Conservation (phyloP, 2,888 invertebrate species). For the Meloe dianella region DNA sequence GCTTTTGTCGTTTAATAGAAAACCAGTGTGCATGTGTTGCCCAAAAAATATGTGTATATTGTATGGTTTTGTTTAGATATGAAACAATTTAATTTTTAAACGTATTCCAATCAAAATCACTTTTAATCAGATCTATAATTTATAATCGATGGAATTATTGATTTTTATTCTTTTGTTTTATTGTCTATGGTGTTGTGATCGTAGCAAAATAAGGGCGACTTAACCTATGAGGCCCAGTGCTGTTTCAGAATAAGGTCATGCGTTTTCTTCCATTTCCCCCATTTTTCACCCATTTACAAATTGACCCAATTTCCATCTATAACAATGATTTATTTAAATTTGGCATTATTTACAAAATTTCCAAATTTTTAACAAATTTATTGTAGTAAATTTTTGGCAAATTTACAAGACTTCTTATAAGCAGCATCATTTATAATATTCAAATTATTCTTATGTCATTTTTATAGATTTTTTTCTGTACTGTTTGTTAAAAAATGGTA, state of each 20-base stretch:
- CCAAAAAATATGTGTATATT: conserved; percentile 16
- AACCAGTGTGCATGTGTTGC: not conserved
- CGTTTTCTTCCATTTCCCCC: conserved; percentile 31
- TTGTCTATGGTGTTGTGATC: conserved; percentile 3
- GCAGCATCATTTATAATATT: too few species aligned
- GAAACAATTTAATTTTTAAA: not conserved
- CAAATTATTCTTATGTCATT: not conserved
- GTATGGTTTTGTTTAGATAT: conserved; percentile 34
- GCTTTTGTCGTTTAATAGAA: conserved; percentile 14
- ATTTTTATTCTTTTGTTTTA: not conserved
- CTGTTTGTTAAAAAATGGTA: not conserved
- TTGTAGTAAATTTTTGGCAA: too few species aligned
- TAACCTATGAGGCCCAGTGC: conserved; percentile 27
- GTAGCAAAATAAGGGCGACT: conserved; percentile 15
- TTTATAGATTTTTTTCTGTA: not conserved
- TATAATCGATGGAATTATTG: not conserved
- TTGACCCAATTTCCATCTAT: not conserved
- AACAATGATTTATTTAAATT: too few species aligned
- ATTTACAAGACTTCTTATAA: too few species aligned
- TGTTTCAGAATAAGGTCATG: conserved; percentile 45
- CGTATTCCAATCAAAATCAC: not conserved
- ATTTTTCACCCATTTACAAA: not conserved
- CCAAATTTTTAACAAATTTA: too few species aligned
- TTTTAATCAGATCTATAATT: not conserved
- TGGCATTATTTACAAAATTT: not conserved